Evolutionary conservation across 2,113 vertebrate genomes (phyloP).

Genomic region (Bos javanicus): DNA sequence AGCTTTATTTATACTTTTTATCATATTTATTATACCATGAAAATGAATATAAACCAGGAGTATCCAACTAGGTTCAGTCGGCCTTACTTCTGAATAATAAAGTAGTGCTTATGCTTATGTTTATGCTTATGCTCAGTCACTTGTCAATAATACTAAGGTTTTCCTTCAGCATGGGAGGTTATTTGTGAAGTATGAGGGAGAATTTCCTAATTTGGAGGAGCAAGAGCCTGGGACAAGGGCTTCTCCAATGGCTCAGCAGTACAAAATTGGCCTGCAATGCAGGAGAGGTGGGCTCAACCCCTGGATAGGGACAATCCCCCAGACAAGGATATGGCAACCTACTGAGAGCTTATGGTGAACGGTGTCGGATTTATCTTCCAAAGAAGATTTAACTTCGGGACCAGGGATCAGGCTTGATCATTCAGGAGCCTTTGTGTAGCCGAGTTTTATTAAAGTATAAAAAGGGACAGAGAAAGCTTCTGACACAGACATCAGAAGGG

Average conservation of each 20-base stretch:
- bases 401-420: neutral
- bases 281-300: neutral
- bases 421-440: neutral
- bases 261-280: neutral
- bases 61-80: neutral
- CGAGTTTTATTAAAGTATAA: neutral
- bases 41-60: neutral
- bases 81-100: neutral
- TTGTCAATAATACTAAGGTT: neutral
- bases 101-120: neutral
- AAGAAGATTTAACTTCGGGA: neutral
- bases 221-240: neutral
- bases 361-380: fast-evolving
- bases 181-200: neutral
- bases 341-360: fast-evolving
- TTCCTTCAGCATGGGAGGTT: neutral
- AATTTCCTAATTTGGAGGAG: neutral
- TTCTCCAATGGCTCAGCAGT: neutral
- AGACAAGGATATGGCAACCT: neutral
- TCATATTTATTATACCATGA: neutral
- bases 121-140: neutral
- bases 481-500: neutral
- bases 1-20: neutral
- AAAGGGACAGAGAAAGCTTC: neutral
- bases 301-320: neutral